phyloP scores from a whole-genome alignment of 2,888 invertebrate genomes.

The Bugulina stolonifera region DNA sequence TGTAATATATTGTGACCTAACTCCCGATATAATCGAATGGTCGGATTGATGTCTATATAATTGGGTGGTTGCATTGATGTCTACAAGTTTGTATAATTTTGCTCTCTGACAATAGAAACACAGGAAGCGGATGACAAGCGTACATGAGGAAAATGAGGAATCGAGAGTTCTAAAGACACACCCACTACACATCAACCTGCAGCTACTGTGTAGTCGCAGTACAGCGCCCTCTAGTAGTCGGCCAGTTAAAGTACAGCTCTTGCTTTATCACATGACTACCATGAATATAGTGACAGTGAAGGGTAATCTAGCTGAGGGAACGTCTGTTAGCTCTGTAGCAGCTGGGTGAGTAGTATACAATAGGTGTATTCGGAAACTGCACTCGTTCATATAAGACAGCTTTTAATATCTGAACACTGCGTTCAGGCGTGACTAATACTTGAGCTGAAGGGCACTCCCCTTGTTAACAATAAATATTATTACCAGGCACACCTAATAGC shows the following conservation, averaged over 20 bases:
- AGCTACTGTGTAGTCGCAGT: slow-evolving; percentile 58
- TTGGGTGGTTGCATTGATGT: no score
- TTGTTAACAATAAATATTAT: no score
- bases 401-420: no score
- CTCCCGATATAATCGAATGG: no score
- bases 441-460: no score
- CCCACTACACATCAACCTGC: slow-evolving; percentile 66
- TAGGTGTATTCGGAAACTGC: no score
- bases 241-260: slow-evolving; percentile 26
- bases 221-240: not conserved
- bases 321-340: slow-evolving; percentile 35
- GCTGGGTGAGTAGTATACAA: slow-evolving; percentile 42
- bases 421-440: no score
- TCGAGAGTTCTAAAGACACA: slow-evolving; percentile 62
- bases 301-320: slow-evolving; percentile 38
- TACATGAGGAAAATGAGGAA: slow-evolving; percentile 36
- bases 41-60: no score
- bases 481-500: no score
- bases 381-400: no score
- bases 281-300: slow-evolving; percentile 71
- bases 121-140: slow-evolving; percentile 42
- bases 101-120: slow-evolving; percentile 30
- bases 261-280: slow-evolving; percentile 65
- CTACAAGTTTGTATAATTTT: no score
- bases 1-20: no score